Evolutionary conservation across 2,113 vertebrate genomes (phyloP).

Genomic region (Nesogale talazaci): DNA sequence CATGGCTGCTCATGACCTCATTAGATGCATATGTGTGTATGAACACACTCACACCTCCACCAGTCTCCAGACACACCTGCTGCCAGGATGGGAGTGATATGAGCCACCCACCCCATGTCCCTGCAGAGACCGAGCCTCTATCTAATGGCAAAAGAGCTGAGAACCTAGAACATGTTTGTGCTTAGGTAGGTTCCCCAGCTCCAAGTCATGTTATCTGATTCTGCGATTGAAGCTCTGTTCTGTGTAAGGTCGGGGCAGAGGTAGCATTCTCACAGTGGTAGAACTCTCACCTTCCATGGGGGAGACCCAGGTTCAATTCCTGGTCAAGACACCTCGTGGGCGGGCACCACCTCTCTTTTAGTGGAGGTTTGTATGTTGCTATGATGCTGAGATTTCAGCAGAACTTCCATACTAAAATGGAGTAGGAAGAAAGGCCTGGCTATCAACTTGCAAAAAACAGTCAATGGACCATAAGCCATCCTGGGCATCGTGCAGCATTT

Average conservation of each 20-base stretch:
- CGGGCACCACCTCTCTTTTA: no score
- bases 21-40: not conserved
- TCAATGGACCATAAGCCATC: not conserved
- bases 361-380: not conserved
- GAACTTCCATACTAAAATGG: not conserved
- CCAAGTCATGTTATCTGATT: not conserved
- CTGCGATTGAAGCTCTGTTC: not conserved
- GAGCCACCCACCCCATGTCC: no score
- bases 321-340: not conserved
- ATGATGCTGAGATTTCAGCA: not conserved
- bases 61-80: not conserved
- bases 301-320: not conserved
- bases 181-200: not conserved
- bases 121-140: not conserved
- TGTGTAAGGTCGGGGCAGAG: not conserved
- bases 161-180: not conserved
- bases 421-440: not conserved
- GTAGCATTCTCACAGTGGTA: not conserved
- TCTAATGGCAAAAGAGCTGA: accelerated
- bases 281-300: not conserved
- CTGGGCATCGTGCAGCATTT: not conserved
- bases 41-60: not conserved
- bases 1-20: not conserved
- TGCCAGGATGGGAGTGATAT: accelerated
- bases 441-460: not conserved